phyloP scores from a whole-genome alignment of 1,140 invertebrate species.

The Pseudobourletiella spinata region DNA sequence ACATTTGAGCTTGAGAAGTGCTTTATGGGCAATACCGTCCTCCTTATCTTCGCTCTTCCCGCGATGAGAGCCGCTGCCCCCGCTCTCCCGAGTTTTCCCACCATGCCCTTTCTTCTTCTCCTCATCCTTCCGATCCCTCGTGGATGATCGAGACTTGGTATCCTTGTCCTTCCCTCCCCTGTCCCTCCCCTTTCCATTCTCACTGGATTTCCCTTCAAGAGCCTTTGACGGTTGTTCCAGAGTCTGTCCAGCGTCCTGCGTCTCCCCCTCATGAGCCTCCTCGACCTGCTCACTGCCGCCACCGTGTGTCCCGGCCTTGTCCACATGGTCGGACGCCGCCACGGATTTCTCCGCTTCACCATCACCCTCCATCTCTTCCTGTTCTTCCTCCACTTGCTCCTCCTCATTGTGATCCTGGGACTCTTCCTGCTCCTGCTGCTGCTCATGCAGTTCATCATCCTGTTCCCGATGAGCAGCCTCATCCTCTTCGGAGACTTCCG shows the following conservation, averaged over 20 bases:
- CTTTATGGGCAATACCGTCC: slow-evolving; percentile 2
- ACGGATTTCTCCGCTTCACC: slow-evolving; percentile 12
- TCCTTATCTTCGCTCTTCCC: neutral
- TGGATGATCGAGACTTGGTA: too few species aligned
- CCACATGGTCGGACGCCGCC: slow-evolving; percentile 6
- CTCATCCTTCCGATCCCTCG: too few species aligned
- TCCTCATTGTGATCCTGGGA: slow-evolving; percentile 2
- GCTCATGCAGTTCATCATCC: neutral
- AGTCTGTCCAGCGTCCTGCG: too few species aligned
- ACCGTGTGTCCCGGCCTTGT: neutral
- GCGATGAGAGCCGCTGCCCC: neutral
- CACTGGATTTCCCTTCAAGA: neutral
- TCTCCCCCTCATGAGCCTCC: too few species aligned
- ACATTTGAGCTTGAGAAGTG: slow-evolving; percentile 30
- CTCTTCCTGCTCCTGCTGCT: neutral
- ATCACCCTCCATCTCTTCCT: slow-evolving; percentile 3
- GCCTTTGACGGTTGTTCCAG: too few species aligned
- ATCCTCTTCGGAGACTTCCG: too few species aligned
- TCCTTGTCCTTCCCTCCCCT: neutral
- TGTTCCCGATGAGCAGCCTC: too few species aligned
- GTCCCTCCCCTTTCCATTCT: neutral
- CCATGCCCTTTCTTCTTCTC: neutral
- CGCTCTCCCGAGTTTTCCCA: neutral
- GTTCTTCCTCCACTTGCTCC: slow-evolving; percentile 1
- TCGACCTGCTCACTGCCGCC: too few species aligned